Evolutionary conservation across 1,140 invertebrate species (phyloP).

Genomic region (Drosophila repletoides): DNA sequence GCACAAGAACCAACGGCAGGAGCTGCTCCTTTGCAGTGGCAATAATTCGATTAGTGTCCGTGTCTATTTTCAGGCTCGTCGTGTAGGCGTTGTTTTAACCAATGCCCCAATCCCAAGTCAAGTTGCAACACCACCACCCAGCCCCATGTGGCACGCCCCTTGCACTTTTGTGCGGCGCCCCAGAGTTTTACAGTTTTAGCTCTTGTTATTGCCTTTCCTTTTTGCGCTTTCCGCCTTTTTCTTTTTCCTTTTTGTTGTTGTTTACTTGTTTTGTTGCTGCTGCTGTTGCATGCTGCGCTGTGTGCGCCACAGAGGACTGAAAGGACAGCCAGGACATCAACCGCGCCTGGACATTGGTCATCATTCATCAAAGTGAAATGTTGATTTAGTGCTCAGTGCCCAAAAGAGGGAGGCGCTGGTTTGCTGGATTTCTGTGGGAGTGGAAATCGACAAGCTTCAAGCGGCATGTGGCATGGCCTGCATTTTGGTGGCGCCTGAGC

Average conservation of each 20-base stretch:
- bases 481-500: slow-evolving; percentile 47
- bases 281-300: slow-evolving; percentile 54
- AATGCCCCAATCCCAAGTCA: slow-evolving; percentile 7
- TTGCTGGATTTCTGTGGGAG: neutral
- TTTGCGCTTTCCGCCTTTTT: slow-evolving; percentile 7
- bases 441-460: too few species aligned
- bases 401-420: neutral
- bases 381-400: slow-evolving; percentile 73
- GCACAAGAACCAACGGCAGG: slow-evolving; percentile 11
- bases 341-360: slow-evolving; percentile 78
- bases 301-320: slow-evolving; percentile 45
- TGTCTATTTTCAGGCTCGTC: slow-evolving; percentile 76
- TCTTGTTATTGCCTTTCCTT: slow-evolving; percentile 26
- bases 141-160: slow-evolving; percentile 14
- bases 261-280: slow-evolving; percentile 6
- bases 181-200: slow-evolving; percentile 39
- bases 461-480: slow-evolving; percentile 13
- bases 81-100: slow-evolving; percentile 28
- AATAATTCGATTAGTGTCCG: slow-evolving; percentile 79
- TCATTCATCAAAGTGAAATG: slow-evolving; percentile 81
- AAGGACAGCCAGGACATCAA: slow-evolving; percentile 53
- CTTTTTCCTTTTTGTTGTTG: slow-evolving; percentile 20
- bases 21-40: slow-evolving; percentile 69
- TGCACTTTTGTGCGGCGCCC: slow-evolving; percentile 27
- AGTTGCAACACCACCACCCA: neutral